A percentile compares a stretch with the other conserved stretches of the same genome.
These are phyloP conservation scores for Bostrychus sinensis DNA, from an alignment of 2,113 vertebrate species.

Conservation along the genomic window DNA sequence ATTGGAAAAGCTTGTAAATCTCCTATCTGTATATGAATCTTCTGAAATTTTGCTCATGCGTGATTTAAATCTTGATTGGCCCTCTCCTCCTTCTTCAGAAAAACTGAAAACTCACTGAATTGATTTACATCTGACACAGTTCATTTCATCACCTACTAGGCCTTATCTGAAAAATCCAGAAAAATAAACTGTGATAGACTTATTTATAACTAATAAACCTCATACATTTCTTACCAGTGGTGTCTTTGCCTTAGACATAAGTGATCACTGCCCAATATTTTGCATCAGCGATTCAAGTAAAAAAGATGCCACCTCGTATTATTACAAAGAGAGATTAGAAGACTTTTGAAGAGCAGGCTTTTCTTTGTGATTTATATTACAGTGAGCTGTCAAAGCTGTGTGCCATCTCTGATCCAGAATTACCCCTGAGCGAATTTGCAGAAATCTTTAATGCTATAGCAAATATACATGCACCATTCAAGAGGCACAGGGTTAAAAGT, in stretches of 20 bases:
- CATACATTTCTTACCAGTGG: background rate
- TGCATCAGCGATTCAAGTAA: no score
- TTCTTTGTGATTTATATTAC: background rate
- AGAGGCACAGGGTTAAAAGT: no score
- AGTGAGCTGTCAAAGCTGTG: background rate
- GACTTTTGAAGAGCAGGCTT: background rate
- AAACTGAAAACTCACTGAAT: background rate
- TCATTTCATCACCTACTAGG: background rate
- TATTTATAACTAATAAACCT: background rate
- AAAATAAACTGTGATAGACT: background rate
- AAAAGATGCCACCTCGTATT: background rate
- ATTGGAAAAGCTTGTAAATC: background rate
- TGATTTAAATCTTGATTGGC: background rate
- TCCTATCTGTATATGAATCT: background rate
- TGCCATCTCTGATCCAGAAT: background rate
- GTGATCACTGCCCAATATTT: background rate
- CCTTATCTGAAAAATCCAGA: background rate
- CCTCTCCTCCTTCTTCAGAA: background rate
- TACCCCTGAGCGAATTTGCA: no score
- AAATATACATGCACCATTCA: no score
- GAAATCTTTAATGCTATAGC: no score
- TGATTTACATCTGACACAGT: background rate
- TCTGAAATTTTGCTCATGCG: background rate
- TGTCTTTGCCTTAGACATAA: background rate
- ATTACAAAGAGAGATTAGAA: background rate